These are phyloP conservation scores for Helarctos malayanus DNA, from an alignment of 2,797 vertebrate genomes.

Conservation along the genomic window DNA sequence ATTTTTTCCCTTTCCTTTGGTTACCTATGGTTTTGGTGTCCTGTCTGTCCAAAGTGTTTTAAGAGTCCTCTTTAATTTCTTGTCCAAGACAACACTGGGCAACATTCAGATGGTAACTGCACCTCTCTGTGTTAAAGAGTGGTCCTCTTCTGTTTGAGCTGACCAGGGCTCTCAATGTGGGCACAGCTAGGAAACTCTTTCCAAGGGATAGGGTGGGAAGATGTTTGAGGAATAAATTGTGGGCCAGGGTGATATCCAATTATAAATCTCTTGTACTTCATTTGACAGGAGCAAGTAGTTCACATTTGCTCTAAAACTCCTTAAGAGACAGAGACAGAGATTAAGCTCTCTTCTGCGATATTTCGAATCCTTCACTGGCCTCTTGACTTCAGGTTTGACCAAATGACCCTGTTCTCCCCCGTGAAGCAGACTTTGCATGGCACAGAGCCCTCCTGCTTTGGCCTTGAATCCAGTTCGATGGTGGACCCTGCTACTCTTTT, in stretches of 20 bases:
- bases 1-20: background rate
- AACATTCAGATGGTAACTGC: no score
- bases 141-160: background rate
- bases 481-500: accelerated
- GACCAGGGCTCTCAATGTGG: background rate
- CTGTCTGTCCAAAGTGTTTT: background rate
- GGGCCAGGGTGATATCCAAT: background rate
- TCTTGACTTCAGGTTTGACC: background rate
- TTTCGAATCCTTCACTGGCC: background rate
- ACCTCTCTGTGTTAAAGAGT: background rate
- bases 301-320: background rate
- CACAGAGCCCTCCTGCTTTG: background rate
- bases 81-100: background rate
- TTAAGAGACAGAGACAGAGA: background rate
- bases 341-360: background rate
- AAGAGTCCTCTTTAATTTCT: background rate
- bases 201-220: background rate
- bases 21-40: background rate
- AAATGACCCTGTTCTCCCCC: background rate
- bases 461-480: background rate
- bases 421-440: background rate
- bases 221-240: background rate
- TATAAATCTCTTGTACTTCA: background rate
- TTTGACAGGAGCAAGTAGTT: background rate
- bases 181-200: no score